A percentile compares a stretch with the other conserved stretches of the same genome.
phyloP scores from a whole-genome alignment of 2,888 invertebrate species.

The Cryptocheilus praepositus region DNA sequence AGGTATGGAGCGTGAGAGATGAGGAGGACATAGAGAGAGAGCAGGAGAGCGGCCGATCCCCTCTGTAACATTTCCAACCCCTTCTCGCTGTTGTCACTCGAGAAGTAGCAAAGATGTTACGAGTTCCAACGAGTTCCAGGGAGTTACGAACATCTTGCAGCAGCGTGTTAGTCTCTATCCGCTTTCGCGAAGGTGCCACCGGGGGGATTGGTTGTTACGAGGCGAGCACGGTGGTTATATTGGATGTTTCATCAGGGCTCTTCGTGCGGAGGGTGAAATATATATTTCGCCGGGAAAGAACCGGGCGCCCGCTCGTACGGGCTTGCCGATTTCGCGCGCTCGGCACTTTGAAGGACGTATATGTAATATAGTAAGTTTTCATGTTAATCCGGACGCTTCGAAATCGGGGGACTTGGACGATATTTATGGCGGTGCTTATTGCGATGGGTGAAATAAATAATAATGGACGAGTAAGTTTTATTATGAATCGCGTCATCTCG shows the following conservation, averaged over 20 bases:
- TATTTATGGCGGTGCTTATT: too few species aligned
- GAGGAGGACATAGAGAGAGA: slow-evolving; percentile 1
- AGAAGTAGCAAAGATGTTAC: slow-evolving; percentile 57
- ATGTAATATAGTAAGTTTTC: too few species aligned
- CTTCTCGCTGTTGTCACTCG: slow-evolving; percentile 47
- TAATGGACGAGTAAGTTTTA: too few species aligned
- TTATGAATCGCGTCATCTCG: too few species aligned
- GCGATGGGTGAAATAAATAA: too few species aligned
- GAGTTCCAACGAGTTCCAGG: slow-evolving; percentile 58
- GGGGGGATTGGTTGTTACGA: slow-evolving; percentile 53
- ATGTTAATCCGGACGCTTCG: too few species aligned
- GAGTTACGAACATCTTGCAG: slow-evolving; percentile 50
- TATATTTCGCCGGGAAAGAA: too few species aligned
- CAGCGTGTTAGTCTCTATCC: slow-evolving; percentile 44
- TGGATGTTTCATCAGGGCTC: slow-evolving; percentile 8
- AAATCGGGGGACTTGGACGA: too few species aligned
- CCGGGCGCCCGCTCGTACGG: not conserved
- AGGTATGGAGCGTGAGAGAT: not conserved
- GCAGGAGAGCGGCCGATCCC: slow-evolving; percentile 2
- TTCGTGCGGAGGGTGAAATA: slow-evolving; percentile 5
- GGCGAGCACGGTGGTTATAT: slow-evolving; percentile 43
- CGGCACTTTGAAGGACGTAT: not conserved
- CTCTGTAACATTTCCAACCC: slow-evolving; percentile 9
- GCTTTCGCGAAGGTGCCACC: slow-evolving; percentile 42
- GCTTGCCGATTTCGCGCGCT: slow-evolving; percentile 1